phyloP scores from a whole-genome alignment of 37 sponge, comb jelly and placozoan genomes.

The Diacarnus erythraeanus region DNA sequence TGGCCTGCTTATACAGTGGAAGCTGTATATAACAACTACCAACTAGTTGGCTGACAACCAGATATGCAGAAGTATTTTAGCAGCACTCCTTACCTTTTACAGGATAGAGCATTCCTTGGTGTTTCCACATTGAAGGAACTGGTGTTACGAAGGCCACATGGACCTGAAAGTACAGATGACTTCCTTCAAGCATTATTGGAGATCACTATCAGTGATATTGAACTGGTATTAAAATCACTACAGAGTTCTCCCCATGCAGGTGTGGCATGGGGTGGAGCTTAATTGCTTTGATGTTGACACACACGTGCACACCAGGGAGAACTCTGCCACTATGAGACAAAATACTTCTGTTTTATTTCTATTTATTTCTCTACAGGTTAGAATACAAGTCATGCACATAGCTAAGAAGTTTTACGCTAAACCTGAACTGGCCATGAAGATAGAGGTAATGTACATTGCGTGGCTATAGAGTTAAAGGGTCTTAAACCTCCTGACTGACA shows the following conservation, averaged over 20 bases:
- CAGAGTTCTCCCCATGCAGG: too few relatives aligned
- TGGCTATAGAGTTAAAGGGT: neutral
- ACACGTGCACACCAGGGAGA: too few relatives aligned
- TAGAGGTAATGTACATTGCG: too few relatives aligned
- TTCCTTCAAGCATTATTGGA: slow-evolving; percentile 80
- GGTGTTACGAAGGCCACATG: slow-evolving; percentile 74
- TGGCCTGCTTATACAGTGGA: too few relatives aligned
- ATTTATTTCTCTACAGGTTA: too few relatives aligned
- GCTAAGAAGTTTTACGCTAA: slow-evolving; percentile 72
- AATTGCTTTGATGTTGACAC: too few relatives aligned
- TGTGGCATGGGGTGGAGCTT: too few relatives aligned
- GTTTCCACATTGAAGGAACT: slow-evolving; percentile 89
- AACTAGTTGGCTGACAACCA: neutral
- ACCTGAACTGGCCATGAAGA: slow-evolving; percentile 56
- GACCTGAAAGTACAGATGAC: slow-evolving; percentile 58
- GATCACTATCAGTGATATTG: slow-evolving; percentile 75
- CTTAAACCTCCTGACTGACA: neutral
- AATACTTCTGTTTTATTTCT: too few relatives aligned
- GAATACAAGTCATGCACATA: slow-evolving; percentile 80
- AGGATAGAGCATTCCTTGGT: slow-evolving; percentile 91
- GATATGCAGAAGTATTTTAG: too few relatives aligned
- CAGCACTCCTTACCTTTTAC: too few relatives aligned
- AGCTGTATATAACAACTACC: neutral
- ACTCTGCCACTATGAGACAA: too few relatives aligned
- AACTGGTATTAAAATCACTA: slow-evolving; percentile 58